Conservation (phyloP, 1,140 invertebrate species). For the Philotrypesis tridentata region DNA sequence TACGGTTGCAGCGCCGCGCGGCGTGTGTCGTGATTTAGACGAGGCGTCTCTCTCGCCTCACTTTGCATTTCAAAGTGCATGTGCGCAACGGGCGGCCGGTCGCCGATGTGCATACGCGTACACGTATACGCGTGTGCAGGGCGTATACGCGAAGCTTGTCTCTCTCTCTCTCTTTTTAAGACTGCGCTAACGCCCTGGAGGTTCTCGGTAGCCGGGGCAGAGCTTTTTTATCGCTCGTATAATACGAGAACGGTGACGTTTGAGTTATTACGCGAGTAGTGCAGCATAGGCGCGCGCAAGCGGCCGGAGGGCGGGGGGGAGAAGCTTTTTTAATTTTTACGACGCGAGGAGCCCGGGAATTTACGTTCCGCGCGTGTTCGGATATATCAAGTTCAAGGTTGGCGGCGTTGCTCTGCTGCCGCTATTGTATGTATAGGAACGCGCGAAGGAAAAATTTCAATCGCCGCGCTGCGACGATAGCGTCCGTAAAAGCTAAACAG, state of each 20-base stretch:
- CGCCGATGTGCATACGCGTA: too few relatives aligned
- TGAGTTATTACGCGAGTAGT: slow-evolving; percentile 38
- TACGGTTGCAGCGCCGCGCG: not conserved
- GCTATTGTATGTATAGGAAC: too few relatives aligned
- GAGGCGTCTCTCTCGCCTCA: not conserved
- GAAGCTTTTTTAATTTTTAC: slow-evolving; percentile 32
- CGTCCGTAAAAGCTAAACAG: slow-evolving; percentile 5
- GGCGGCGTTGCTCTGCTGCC: too few relatives aligned
- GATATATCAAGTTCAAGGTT: not conserved
- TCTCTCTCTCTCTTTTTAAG: not conserved
- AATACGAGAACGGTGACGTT: slow-evolving; percentile 27
- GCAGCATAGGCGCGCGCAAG: too few relatives aligned
- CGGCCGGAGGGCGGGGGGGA: too few relatives aligned
- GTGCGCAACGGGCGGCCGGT: not conserved
- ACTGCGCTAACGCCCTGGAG: slow-evolving; percentile 5
- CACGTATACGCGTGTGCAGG: too few relatives aligned
- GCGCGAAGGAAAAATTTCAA: not conserved
- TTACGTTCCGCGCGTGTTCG: not conserved
- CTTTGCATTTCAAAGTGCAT: slow-evolving; percentile 29
- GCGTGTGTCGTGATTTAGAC: slow-evolving; percentile 24
- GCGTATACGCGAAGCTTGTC: not conserved
- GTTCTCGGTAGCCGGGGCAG: not conserved
- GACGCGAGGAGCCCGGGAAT: not conserved
- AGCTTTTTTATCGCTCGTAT: slow-evolving; percentile 42
- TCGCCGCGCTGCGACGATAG: not conserved